phyloP scores from a whole-genome alignment of 2,888 invertebrate genomes.

The Gasteruption jaculator region DNA sequence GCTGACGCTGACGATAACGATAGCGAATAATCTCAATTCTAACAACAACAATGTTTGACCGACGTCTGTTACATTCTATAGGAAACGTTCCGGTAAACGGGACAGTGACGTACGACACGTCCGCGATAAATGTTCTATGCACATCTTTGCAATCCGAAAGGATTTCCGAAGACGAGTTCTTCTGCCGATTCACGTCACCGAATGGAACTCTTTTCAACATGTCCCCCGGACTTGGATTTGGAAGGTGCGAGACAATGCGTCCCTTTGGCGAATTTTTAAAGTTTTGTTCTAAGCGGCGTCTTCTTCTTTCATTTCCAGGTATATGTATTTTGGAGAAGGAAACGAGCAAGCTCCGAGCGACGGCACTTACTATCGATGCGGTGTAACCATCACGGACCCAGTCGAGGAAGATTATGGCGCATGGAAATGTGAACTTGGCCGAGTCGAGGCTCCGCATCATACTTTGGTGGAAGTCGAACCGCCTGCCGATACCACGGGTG shows the following conservation, averaged over 20 bases:
- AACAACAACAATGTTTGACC: no score
- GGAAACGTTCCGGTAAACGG: no score
- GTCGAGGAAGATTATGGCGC: slow-evolving; percentile 31
- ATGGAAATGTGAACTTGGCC: slow-evolving; percentile 38
- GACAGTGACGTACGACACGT: slow-evolving; percentile 5
- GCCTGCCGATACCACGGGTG: not conserved
- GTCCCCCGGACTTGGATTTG: slow-evolving; percentile 30
- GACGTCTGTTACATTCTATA: no score
- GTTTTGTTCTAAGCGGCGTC: no score
- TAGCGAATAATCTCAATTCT: no score
- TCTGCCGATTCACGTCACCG: slow-evolving; percentile 35
- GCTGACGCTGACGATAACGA: no score
- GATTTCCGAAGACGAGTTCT: slow-evolving; percentile 16
- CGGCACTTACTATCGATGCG: slow-evolving; percentile 25
- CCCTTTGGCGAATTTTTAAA: no score
- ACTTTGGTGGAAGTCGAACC: slow-evolving; percentile 14
- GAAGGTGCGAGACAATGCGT: slow-evolving; percentile 25
- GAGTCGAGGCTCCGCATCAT: no score
- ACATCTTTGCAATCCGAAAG: no score
- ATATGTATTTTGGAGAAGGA: slow-evolving; percentile 35
- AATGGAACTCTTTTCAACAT: slow-evolving; percentile 29
- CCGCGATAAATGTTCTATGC: not conserved
- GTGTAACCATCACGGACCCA: slow-evolving; percentile 34
- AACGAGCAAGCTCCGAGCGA: slow-evolving; percentile 20
- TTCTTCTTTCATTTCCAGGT: slow-evolving; percentile 27